Conservation (phyloP, 2,888 invertebrate species). For the Eilema depressum region DNA sequence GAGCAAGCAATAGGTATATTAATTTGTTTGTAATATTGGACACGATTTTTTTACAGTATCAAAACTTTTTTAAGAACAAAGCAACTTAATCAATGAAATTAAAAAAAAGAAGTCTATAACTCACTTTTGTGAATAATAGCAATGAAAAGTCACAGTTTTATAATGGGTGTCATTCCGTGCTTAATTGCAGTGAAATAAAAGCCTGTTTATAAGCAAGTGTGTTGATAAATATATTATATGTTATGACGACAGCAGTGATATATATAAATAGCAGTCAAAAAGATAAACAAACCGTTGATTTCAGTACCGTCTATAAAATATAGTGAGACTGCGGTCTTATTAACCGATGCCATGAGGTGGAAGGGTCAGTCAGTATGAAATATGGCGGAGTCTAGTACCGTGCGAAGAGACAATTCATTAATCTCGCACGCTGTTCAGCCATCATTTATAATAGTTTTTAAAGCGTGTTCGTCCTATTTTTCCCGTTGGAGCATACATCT, state of each 20-base stretch:
- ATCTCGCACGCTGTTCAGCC: constrained; percentile 22
- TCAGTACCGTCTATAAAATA: constrained; percentile 32
- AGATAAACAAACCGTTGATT: constrained; percentile 34
- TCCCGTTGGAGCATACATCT: not conserved
- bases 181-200: too few relatives aligned
- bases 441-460: constrained; percentile 11
- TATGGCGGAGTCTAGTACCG: constrained; percentile 39
- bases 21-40: too few relatives aligned
- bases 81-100: too few relatives aligned
- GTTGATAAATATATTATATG: too few relatives aligned
- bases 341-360: constrained; percentile 47
- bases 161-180: too few relatives aligned
- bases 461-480: not conserved
- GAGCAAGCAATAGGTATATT: too few relatives aligned
- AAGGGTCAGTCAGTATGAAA: constrained; percentile 53
- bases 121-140: too few relatives aligned
- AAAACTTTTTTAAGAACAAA: too few relatives aligned
- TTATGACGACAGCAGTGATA: not conserved
- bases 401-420: constrained; percentile 50
- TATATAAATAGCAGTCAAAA: constrained; percentile 1
- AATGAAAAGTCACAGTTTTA: too few relatives aligned
- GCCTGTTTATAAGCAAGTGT: too few relatives aligned
- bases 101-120: too few relatives aligned
- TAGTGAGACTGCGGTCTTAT: constrained; percentile 40
- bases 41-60: too few relatives aligned